Evolutionary conservation across 2,888 invertebrate species (phyloP), one percentile per base, ranked within the genome.

Genomic region (Mesodorylaimus sp.): DNA sequence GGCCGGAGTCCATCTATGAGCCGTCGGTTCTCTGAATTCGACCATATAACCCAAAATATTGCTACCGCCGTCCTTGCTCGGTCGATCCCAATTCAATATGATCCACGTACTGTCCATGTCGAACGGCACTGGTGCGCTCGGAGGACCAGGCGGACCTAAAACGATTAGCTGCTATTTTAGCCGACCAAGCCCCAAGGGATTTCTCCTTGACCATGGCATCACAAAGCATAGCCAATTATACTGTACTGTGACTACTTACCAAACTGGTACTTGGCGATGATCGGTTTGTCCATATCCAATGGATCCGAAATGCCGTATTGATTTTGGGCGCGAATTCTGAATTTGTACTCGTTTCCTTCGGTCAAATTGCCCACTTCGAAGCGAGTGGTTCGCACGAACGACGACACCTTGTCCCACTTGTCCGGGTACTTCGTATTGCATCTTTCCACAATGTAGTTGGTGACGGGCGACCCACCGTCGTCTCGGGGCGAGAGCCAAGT

Each of bases 261-360:
- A 76, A 93, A 97, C 58, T 91, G 85, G 76, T 88, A 88, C 74
- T 89, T 89, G 55, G 97, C 95, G 47, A 80, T 79, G 54, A 95
- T 80, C 10, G 86, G 80, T 53, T 85, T 83, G 10, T 79, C 77
- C 61, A 85, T 82, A 58, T 86, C 81, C 43, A 95, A 71, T 5
- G 95, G 88, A 29, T 88, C 86, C 23, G 93, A 88, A 10, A 88
- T 76, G 16, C 97, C 97, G 60, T 93, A 89, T 63, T 93, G 93
- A 72, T 97, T 97, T 70, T 97, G 97, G 23, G 97, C 95, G 45
- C 87, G 78, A 1, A 97, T 80, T 49, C 97, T 78, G 79, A 97
- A 99, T 66, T 81, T 80, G 71, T 97, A 97, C 62, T 83, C 59
- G 19, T 68, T 63, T 26, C 67, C 67, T 49, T 68, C 68, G 2